Evolutionary conservation across 2,113 vertebrate species (phyloP).

Genomic region (Okapia johnstoni): DNA sequence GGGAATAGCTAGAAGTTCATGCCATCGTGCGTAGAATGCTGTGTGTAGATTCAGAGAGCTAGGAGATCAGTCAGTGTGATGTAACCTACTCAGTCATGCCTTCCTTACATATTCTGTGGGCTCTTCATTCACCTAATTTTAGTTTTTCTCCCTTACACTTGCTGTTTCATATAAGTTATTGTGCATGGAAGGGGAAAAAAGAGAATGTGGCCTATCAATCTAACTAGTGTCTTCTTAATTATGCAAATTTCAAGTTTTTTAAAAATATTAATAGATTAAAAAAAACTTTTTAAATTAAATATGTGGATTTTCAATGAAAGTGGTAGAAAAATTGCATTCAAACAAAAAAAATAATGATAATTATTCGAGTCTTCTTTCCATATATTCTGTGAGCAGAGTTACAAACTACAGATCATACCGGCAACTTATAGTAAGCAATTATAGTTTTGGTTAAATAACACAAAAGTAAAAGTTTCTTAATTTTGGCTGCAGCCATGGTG

Average conservation of each 20-base stretch:
- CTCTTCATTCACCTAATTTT: not conserved
- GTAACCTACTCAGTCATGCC: not conserved
- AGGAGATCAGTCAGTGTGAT: not conserved
- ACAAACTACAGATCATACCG: not conserved
- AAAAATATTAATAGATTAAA: not conserved
- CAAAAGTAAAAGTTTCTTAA: not conserved
- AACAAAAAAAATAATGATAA: not conserved
- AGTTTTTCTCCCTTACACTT: not conserved
- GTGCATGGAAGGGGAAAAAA: not conserved
- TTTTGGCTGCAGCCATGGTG: not conserved
- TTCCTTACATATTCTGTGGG: not conserved
- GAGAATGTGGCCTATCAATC: not conserved
- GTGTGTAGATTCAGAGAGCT: not conserved
- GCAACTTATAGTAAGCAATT: not conserved
- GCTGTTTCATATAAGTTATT: conserved; percentile 8
- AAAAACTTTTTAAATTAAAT: not conserved
- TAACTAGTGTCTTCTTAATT: not conserved
- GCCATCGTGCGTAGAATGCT: not conserved
- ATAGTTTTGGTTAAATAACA: not conserved
- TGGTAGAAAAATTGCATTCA: not conserved
- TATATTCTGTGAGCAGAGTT: not conserved
- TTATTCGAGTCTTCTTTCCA: not conserved
- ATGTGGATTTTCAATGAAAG: not conserved
- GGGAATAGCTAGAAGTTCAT: not conserved
- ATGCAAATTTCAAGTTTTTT: not conserved